A percentile compares a stretch with the other conserved stretches of the same genome.
Evolutionary conservation across 2,113 vertebrate genomes (phyloP).

Genomic region (Chlorodrepanis virens): DNA sequence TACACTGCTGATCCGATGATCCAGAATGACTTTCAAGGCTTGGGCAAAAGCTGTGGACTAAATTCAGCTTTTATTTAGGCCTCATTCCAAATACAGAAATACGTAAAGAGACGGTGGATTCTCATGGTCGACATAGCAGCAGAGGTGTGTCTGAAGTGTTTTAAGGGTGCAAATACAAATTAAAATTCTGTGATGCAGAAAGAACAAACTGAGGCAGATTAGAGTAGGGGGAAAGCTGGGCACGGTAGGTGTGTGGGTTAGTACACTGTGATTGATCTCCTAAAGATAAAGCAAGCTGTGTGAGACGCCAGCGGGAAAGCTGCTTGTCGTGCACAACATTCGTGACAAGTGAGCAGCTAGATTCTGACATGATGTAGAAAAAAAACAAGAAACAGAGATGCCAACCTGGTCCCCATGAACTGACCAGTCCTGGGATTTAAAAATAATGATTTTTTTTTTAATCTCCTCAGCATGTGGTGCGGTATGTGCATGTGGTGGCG

Average conservation of each 20-base stretch:
- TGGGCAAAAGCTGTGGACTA: background rate
- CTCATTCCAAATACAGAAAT: background rate
- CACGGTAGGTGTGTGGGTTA: background rate
- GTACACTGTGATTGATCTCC: background rate
- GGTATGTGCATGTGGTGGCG: fast-evolving
- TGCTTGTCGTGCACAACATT: background rate
- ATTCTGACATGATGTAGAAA: background rate
- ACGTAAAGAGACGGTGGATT: background rate
- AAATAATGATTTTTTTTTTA: background rate
- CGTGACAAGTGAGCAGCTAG: background rate
- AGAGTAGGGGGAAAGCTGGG: background rate
- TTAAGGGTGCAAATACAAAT: background rate
- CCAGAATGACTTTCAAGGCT: background rate
- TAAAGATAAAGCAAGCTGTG: background rate
- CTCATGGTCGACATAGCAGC: background rate
- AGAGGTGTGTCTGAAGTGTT: background rate
- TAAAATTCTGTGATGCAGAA: background rate
- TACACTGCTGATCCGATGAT: background rate
- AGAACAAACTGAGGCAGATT: background rate
- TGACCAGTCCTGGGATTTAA: background rate
- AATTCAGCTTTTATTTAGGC: background rate
- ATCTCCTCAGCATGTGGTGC: background rate
- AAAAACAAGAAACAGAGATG: background rate
- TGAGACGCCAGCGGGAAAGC: background rate
- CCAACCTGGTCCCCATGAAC: background rate